Conservation (phyloP, 2,888 invertebrate genomes). For the Rhorus exstirpatorius region DNA sequence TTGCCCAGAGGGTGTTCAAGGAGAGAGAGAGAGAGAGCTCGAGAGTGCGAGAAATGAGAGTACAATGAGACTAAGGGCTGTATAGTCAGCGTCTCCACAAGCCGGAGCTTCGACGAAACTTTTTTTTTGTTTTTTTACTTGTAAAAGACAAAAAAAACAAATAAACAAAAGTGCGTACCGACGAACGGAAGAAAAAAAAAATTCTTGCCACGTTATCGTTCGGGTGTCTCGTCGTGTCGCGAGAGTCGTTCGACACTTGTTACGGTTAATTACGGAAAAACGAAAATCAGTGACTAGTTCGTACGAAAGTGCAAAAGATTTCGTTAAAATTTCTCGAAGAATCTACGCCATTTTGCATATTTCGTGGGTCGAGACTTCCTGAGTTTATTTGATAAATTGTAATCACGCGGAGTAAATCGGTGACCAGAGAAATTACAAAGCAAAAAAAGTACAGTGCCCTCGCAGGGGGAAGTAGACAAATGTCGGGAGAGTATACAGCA, state of each 20-base stretch:
- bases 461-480: no score
- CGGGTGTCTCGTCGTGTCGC: conserved; percentile 6
- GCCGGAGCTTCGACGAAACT: not conserved
- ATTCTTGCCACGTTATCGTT: not conserved
- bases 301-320: not conserved
- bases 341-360: not conserved
- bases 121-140: no score
- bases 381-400: not conserved
- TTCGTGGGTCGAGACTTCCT: not conserved
- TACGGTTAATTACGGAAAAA: not conserved
- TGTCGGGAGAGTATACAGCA: no score
- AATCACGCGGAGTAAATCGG: not conserved
- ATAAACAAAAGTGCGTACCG: not conserved
- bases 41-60: conserved; percentile 25
- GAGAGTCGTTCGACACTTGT: conserved; percentile 5
- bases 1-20: conserved; percentile 38
- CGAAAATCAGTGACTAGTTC: not conserved
- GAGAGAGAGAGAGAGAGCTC: conserved; percentile 46
- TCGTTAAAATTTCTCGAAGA: not conserved
- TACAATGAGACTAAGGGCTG: not conserved
- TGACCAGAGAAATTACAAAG: not conserved
- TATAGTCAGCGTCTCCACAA: not conserved
- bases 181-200: conserved; percentile 5
- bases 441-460: no score
- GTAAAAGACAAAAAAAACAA: no score